Evolutionary conservation across 2,113 vertebrate genomes (phyloP), one percentile per base, ranked within the genome.

Genomic region (Melospiza melodia): DNA sequence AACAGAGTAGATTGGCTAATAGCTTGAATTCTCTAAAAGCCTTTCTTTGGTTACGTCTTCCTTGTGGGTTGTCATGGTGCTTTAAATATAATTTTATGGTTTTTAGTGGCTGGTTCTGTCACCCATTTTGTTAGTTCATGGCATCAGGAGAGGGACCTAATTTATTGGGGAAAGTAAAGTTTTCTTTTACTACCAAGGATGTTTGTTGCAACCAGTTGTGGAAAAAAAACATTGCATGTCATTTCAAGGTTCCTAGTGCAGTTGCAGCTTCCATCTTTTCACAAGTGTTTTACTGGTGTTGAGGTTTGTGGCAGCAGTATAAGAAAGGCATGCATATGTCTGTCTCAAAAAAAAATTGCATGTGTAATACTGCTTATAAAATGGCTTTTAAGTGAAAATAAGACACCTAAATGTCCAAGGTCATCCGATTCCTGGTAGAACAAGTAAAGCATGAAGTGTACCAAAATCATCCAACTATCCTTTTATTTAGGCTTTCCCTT

Each of bases 71-170:
- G 3, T 87, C 15, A 37, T 4, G 12, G 57, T 43, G 2, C 73
- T 81, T 79, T 76, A 68, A 68, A 94, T 90, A 78, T 83, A 69
- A 18, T 31, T 43, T 57, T 54, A 9, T 41, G 16, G 15, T 30
- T 71, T 91, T 48, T 23, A 20, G 18, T 68, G 62, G 3, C n/a
- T 83, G 12, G 7, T 82, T 87, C 41, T 81, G 55, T 84, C 13
- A n/a, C 4, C 11, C 4, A 5, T 66, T n/a, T n/a, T 77, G 57
- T 21, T 35, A 57, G 31, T 78, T 82, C 7, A 4, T 65, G 73
- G 37, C 1, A 0, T 74, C n/a, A 69, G 46, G 9, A 12, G 12
- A 91, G 43, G 7, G 8, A 43, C 13, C 0, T 2, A 68, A 73
- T 46, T 5, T 33, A 74, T 27, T 25, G 6, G 15, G 15, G 57